phyloP scores from a whole-genome alignment of 2,888 invertebrate species.

The Hypercompe scribonia region DNA sequence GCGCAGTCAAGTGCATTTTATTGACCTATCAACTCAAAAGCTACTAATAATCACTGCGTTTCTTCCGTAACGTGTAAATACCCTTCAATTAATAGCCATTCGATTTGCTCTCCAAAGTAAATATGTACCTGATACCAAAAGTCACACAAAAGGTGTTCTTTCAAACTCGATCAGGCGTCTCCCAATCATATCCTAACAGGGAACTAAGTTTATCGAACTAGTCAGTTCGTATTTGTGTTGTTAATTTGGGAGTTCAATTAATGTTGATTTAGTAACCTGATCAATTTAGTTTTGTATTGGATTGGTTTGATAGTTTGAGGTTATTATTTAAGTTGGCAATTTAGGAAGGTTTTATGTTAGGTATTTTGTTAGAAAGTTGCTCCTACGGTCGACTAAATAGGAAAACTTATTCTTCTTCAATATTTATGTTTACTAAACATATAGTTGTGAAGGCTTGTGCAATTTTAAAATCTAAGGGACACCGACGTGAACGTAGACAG shows the following conservation, averaged over 20 bases:
- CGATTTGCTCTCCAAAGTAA: slow-evolving; percentile 11
- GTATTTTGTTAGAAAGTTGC: background rate
- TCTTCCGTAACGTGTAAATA: background rate
- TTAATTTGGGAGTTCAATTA: slow-evolving; percentile 23
- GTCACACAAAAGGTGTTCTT: slow-evolving; percentile 23
- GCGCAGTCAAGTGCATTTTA: too few relatives aligned
- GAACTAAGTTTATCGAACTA: slow-evolving; percentile 7
- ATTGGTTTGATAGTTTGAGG: slow-evolving; percentile 22
- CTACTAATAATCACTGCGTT: background rate
- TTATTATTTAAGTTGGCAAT: slow-evolving; percentile 14
- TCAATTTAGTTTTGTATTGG: slow-evolving; percentile 30
- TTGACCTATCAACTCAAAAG: background rate
- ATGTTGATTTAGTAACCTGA: slow-evolving; percentile 27
- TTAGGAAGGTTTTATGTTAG: background rate
- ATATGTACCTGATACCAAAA: slow-evolving; percentile 15
- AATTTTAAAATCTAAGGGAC: background rate
- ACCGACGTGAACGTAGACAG: too few relatives aligned
- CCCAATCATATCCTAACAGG: slow-evolving; percentile 15
- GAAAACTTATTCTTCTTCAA: background rate
- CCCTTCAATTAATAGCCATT: slow-evolving; percentile 4
- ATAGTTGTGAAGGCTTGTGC: background rate
- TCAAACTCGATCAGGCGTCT: slow-evolving; percentile 14
- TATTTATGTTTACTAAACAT: background rate
- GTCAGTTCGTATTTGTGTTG: slow-evolving; percentile 32
- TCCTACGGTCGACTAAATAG: background rate